Conservation (phyloP, 2,888 invertebrate genomes). For the Plutella xylostella region DNA sequence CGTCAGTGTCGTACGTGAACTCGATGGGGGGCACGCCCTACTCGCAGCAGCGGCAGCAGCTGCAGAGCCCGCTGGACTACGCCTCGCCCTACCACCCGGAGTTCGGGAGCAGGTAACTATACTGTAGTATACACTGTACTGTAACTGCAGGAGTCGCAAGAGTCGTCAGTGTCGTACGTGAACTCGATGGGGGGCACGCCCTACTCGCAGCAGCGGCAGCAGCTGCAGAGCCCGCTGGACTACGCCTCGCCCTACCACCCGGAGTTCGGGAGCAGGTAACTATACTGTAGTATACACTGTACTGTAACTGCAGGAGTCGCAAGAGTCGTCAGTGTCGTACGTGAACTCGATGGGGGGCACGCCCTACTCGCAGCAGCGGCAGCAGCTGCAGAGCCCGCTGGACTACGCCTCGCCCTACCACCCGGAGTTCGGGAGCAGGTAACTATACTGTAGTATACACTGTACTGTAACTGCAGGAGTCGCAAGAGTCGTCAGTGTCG, state of each 20-base stretch:
- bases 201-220: conserved; percentile 52
- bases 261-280: conserved; percentile 81
- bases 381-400: conserved; percentile 70
- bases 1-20: conserved; percentile 69
- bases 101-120: conserved; percentile 81
- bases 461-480: conserved; percentile 64
- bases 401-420: conserved; percentile 84
- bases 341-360: conserved; percentile 52
- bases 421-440: conserved; percentile 83
- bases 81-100: conserved; percentile 85
- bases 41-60: conserved; percentile 50
- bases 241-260: conserved; percentile 84
- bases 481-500: conserved; percentile 77
- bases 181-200: conserved; percentile 50
- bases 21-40: conserved; percentile 50
- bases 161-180: conserved; percentile 72
- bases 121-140: too few relatives aligned
- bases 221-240: conserved; percentile 73
- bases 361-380: conserved; percentile 52
- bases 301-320: too few relatives aligned
- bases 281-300: too few relatives aligned
- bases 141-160: conserved; percentile 85
- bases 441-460: too few relatives aligned
- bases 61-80: conserved; percentile 76
- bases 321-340: conserved; percentile 75